phyloP scores from a whole-genome alignment of 2,113 vertebrate genomes.

The Boulengeromyrus knoepffleri region DNA sequence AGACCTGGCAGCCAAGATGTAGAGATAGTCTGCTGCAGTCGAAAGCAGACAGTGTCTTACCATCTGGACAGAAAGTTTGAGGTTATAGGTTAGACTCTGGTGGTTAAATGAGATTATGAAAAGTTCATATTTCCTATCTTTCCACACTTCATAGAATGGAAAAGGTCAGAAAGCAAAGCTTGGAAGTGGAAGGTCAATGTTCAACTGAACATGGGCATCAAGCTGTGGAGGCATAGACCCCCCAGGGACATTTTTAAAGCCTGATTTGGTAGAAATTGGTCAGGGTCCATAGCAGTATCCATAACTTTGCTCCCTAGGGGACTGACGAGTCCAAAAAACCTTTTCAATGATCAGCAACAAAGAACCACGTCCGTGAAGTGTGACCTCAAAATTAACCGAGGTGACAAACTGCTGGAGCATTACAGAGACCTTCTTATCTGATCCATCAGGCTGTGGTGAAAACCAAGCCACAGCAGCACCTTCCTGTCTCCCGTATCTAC shows the following conservation, averaged over 20 bases:
- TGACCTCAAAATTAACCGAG: neutral
- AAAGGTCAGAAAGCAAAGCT: neutral
- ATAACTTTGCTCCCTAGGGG: neutral
- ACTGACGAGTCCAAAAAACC: neutral
- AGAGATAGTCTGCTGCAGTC: neutral
- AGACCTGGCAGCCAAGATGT: neutral
- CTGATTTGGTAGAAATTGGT: neutral
- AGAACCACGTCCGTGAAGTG: neutral
- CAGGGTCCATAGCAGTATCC: neutral
- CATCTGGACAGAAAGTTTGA: neutral
- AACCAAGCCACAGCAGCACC: neutral
- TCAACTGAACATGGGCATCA: neutral
- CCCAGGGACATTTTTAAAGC: neutral
- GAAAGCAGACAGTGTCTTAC: neutral
- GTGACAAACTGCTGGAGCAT: neutral
- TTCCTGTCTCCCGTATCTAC: neutral
- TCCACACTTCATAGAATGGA: neutral
- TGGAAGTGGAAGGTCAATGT: neutral
- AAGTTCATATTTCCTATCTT: neutral
- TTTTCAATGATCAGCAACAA: neutral
- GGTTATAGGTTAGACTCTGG: neutral
- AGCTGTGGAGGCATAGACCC: neutral
- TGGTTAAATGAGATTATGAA: neutral
- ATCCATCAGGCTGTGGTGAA: constrained; percentile 1
- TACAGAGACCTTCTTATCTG: constrained; percentile 10